These are phyloP conservation scores for Calephelis nemesis DNA, from an alignment of 1,140 invertebrate species.

Conservation along the genomic window DNA sequence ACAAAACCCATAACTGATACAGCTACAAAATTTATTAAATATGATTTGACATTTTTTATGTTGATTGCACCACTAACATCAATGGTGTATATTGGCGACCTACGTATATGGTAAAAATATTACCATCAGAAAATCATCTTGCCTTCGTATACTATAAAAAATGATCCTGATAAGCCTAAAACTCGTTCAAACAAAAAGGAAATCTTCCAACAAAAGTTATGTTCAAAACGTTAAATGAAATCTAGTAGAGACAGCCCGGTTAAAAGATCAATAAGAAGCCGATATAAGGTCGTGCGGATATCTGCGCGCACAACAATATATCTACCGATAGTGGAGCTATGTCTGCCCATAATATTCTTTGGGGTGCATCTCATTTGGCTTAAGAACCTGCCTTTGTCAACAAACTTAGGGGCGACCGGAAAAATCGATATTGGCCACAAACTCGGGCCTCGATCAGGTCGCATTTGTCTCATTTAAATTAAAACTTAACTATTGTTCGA, in stretches of 20 bases:
- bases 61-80: too few relatives aligned
- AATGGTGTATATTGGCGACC: too few relatives aligned
- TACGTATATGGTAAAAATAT: too few relatives aligned
- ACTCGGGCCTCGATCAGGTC: constrained; percentile 23
- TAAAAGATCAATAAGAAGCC: constrained; percentile 68
- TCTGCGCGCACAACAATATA: constrained; percentile 57
- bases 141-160: too few relatives aligned
- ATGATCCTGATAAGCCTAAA: not conserved
- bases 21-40: too few relatives aligned
- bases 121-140: too few relatives aligned
- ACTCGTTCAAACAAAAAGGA: not conserved
- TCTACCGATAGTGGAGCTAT: constrained; percentile 72
- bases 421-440: constrained; percentile 39
- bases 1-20: too few relatives aligned
- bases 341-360: constrained; percentile 78
- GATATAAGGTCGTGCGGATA: constrained; percentile 58
- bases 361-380: constrained; percentile 77
- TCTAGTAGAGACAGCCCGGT: constrained; percentile 32
- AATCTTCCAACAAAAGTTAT: constrained; percentile 1
- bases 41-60: too few relatives aligned
- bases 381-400: constrained; percentile 65
- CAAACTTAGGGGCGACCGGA: constrained; percentile 59
- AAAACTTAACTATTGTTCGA: constrained; percentile 7
- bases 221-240: constrained; percentile 10
- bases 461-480: constrained; percentile 18